Evolutionary conservation across 2,888 invertebrate species (phyloP).

Genomic region (Cyrtodaria siliqua): DNA sequence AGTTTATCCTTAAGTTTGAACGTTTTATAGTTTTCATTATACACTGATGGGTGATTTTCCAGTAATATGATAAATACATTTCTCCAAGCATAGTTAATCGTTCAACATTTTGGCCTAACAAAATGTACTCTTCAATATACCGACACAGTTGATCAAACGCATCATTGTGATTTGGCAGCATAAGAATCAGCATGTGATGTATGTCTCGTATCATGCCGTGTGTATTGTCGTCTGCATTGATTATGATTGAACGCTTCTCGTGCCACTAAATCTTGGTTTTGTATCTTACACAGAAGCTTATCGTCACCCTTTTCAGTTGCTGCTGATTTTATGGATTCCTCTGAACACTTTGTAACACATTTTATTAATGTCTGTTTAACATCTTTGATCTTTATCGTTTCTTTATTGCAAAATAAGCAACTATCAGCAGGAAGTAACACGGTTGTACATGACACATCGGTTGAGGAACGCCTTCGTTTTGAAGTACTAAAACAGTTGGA

Average conservation of each 20-base stretch:
- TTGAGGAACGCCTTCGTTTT: no score
- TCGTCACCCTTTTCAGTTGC: constrained; percentile 18
- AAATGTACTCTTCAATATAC: constrained; percentile 32
- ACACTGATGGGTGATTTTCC: constrained; percentile 22
- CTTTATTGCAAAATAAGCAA: constrained; percentile 48
- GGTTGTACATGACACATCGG: neutral
- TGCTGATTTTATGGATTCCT: constrained; percentile 31
- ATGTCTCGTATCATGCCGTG: constrained; percentile 21
- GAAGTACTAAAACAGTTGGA: no score
- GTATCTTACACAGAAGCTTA: constrained; percentile 21
- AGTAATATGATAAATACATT: constrained; percentile 9
- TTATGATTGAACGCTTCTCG: constrained; percentile 37
- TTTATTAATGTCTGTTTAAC: constrained; percentile 27
- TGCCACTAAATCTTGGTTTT: constrained; percentile 27
- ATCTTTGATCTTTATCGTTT: constrained; percentile 22
- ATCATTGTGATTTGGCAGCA: no score
- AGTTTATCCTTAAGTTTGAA: constrained; percentile 45
- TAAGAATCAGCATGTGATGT: no score
- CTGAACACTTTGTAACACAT: constrained; percentile 40
- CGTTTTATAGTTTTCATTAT: constrained; percentile 56
- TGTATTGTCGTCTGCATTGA: constrained; percentile 28
- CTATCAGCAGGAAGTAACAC: constrained; percentile 22
- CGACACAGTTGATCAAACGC: no score
- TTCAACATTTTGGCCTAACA: constrained; percentile 35
- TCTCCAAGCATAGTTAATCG: constrained; percentile 41